Conservation (phyloP, 2,888 invertebrate genomes). For the Himalopsyche tibetana region DNA sequence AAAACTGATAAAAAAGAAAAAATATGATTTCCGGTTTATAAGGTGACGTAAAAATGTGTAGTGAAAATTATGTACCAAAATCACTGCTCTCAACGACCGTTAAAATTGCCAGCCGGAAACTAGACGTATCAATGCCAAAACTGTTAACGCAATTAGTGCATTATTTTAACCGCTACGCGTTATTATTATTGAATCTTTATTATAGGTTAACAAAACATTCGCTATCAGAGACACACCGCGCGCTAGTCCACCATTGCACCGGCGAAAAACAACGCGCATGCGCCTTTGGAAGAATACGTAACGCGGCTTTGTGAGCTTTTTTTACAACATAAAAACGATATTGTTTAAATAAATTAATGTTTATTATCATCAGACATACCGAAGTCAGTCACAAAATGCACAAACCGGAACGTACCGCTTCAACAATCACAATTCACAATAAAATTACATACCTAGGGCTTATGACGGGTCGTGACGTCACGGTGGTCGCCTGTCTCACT, state of each 20-base stretch:
- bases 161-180: background rate
- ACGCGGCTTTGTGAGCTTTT: background rate
- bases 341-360: constrained; percentile 22
- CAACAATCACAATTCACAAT: constrained; percentile 9
- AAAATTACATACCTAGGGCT: constrained; percentile 26
- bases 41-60: background rate
- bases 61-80: background rate
- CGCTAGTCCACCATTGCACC: constrained; percentile 4
- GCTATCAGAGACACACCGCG: background rate
- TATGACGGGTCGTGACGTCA: constrained; percentile 53
- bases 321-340: background rate
- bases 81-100: background rate
- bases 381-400: background rate
- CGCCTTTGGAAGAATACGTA: background rate
- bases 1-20: background rate
- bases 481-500: constrained; percentile 15
- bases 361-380: background rate
- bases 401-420: constrained; percentile 18
- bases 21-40: background rate
- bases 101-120: background rate
- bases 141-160: background rate
- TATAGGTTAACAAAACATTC: background rate
- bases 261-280: background rate
- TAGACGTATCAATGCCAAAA: background rate
- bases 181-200: background rate